A percentile compares a stretch with the other conserved stretches of the same genome.
phyloP scores from a whole-genome alignment of 2,888 invertebrate species.

The Clistopyga incitator region DNA sequence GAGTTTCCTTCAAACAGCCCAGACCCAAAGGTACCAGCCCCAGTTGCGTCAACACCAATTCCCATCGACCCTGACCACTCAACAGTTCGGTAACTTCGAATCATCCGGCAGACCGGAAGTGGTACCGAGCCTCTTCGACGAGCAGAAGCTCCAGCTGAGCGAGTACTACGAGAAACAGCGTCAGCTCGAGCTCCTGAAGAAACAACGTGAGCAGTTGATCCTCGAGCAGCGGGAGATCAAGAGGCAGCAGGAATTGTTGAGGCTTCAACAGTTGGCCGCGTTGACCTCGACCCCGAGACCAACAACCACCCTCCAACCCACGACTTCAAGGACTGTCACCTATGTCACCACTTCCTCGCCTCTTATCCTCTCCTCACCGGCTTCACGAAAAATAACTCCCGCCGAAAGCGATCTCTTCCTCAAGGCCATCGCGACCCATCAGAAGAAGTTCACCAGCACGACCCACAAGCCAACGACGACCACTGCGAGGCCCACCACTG shows the following conservation, averaged over 20 bases:
- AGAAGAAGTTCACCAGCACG: conserved; percentile 79
- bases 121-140: conserved; percentile 85
- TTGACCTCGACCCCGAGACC: conserved; percentile 82
- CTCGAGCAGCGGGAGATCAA: conserved; percentile 92
- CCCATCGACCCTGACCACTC: conserved; percentile 63
- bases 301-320: conserved; percentile 59
- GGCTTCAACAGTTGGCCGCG: conserved; percentile 90
- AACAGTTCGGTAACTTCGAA: conserved; percentile 70
- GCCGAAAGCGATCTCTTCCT: conserved; percentile 81
- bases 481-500: conserved; percentile 50
- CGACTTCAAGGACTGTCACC: conserved; percentile 79
- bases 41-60: conserved; percentile 65
- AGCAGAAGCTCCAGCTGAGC: conserved; percentile 85
- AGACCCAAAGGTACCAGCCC: conserved; percentile 58
- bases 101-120: conserved; percentile 70
- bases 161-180: conserved; percentile 87
- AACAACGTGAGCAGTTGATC: conserved; percentile 91
- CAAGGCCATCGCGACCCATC: conserved; percentile 82
- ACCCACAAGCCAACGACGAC: conserved; percentile 65
- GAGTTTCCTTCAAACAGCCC: conserved; percentile 62
- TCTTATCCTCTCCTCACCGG: conserved; percentile 77
- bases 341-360: conserved; percentile 74
- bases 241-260: conserved; percentile 90
- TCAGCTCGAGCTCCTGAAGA: conserved; percentile 88
- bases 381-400: conserved; percentile 79